Evolutionary conservation across 2,113 vertebrate species (phyloP).

Genomic region (Ifrita kowaldi): DNA sequence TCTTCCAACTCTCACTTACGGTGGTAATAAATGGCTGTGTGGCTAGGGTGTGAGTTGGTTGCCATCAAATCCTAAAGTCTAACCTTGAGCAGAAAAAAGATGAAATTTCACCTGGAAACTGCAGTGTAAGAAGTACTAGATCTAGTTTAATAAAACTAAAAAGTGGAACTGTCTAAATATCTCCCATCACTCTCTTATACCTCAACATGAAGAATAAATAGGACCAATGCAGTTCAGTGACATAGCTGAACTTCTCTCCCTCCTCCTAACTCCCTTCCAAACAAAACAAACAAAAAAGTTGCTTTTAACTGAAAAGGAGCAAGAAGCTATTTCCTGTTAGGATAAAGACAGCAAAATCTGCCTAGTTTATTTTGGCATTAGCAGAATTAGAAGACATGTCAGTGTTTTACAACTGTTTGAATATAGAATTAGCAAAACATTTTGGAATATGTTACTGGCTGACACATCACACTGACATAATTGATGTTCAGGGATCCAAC

Average conservation of each 20-base stretch:
- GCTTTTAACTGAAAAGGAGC: not conserved
- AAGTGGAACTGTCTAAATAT: not conserved
- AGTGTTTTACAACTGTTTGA: conserved; percentile 8
- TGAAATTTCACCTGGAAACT: not conserved
- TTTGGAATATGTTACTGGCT: not conserved
- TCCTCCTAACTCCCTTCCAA: not conserved
- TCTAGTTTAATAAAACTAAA: not conserved
- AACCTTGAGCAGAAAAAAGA: not conserved
- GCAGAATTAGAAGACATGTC: not conserved
- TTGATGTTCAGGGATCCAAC: not conserved
- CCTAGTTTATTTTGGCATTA: not conserved
- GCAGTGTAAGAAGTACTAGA: not conserved
- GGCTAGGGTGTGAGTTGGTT: not conserved
- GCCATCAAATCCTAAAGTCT: not conserved
- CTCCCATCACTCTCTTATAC: not conserved
- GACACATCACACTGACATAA: not conserved
- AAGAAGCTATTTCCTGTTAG: not conserved
- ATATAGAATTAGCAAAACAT: not conserved
- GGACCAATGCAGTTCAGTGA: not conserved
- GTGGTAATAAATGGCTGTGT: not conserved
- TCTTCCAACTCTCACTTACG: not conserved
- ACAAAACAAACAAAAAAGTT: not conserved
- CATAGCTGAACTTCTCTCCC: not conserved
- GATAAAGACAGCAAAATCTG: not conserved
- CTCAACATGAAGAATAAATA: not conserved